Conservation (phyloP, 2,113 vertebrate genomes). For the Propithecus coquereli region DNA sequence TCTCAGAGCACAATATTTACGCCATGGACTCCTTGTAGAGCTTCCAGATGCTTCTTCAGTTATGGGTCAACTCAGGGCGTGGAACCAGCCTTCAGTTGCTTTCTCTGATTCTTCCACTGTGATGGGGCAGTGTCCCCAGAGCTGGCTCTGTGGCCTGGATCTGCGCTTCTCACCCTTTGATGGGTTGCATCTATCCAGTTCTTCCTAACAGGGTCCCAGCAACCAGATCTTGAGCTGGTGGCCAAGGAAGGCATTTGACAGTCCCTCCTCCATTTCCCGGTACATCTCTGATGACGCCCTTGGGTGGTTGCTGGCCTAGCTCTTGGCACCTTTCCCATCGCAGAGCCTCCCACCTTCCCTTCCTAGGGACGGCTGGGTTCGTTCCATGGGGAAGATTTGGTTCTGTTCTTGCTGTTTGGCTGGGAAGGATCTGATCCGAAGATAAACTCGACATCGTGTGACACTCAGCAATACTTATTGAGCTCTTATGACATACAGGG, state of each 20-base stretch:
- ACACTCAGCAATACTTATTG: background rate
- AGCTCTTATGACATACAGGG: background rate
- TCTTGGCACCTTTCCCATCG: background rate
- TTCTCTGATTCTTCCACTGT: background rate
- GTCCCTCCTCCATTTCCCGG: background rate
- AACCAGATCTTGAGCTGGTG: background rate
- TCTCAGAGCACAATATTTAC: background rate
- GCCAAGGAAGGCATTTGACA: background rate
- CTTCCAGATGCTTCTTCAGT: background rate
- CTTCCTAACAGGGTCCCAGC: background rate
- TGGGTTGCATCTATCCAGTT: background rate
- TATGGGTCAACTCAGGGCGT: background rate
- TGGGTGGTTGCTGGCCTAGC: background rate
- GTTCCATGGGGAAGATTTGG: background rate
- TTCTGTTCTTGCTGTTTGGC: background rate
- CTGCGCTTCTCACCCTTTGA: background rate
- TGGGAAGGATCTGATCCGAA: background rate
- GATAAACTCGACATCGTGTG: background rate
- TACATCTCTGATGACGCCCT: background rate
- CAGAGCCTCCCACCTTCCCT: background rate
- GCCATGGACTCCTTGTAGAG: background rate
- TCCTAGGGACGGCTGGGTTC: background rate
- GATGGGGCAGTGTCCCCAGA: background rate
- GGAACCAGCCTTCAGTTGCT: background rate
- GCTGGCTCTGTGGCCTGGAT: too few species aligned